A percentile compares a stretch with the other conserved stretches of the same genome.
Evolutionary conservation across 2,888 invertebrate species (phyloP).

Genomic region (Drosophila multiciliata): DNA sequence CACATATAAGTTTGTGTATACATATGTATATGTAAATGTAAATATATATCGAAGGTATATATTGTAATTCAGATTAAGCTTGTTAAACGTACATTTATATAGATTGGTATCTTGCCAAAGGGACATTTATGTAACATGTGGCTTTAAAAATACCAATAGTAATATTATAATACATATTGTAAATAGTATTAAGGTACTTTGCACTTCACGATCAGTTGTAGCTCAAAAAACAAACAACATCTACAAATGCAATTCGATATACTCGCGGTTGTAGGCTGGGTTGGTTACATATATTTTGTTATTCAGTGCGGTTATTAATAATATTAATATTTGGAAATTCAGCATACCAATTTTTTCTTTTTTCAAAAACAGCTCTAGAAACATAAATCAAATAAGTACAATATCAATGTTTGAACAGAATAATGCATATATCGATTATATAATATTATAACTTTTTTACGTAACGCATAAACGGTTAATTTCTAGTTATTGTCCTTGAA

Average conservation of each 20-base stretch:
- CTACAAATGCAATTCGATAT: slow-evolving; percentile 73
- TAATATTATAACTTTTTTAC: slow-evolving; percentile 37
- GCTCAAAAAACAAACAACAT: slow-evolving; percentile 71
- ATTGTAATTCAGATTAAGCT: slow-evolving; percentile 37
- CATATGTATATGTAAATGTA: slow-evolving; percentile 30
- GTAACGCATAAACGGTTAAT: slow-evolving; percentile 64
- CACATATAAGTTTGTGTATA: slow-evolving; percentile 56
- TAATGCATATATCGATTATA: slow-evolving; percentile 45
- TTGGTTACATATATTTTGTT: slow-evolving; percentile 36
- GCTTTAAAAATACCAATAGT: slow-evolving; percentile 48
- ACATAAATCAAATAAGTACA: slow-evolving; percentile 46
- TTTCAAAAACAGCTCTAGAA: slow-evolving; percentile 35
- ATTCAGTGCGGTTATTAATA: slow-evolving; percentile 27
- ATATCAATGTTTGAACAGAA: slow-evolving; percentile 60
- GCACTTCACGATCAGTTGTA: slow-evolving; percentile 67
- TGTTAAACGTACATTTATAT: slow-evolving; percentile 33
- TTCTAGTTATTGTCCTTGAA: slow-evolving; percentile 80
- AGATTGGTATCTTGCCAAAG: slow-evolving; percentile 51
- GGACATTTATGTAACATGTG: slow-evolving; percentile 51
- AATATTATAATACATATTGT: slow-evolving; percentile 40
- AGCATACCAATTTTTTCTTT: slow-evolving; percentile 68
- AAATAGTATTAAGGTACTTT: slow-evolving; percentile 67
- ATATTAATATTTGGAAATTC: slow-evolving; percentile 50
- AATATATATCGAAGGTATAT: slow-evolving; percentile 39
- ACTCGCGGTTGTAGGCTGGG: slow-evolving; percentile 46